Evolutionary conservation across 1,140 invertebrate species (phyloP).

Genomic region (Liolophura sinensis): DNA sequence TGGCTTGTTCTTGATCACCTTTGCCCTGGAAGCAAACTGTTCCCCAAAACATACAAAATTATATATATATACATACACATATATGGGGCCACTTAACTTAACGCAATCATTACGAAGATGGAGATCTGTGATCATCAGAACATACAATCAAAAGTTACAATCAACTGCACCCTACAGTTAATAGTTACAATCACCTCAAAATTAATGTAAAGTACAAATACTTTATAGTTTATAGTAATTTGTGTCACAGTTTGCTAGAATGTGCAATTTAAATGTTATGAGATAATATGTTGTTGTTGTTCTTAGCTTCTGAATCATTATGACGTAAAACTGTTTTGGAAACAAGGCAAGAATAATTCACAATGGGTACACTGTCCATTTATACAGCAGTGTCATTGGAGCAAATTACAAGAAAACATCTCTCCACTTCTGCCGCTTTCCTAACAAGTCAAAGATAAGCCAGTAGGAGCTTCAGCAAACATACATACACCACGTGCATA

Average conservation of each 20-base stretch:
- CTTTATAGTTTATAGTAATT: neutral
- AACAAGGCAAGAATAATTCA: no score
- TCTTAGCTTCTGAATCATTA: no score
- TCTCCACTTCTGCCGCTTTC: no score
- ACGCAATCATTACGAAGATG: neutral
- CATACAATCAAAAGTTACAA: neutral
- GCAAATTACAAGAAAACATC: no score
- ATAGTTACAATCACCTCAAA: neutral
- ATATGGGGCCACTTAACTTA: neutral
- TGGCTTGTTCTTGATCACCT: conserved; percentile 65
- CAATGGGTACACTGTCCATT: no score
- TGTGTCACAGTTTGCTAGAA: no score
- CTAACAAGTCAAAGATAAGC: neutral
- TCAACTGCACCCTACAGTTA: neutral
- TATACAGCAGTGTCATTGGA: no score
- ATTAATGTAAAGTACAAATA: neutral
- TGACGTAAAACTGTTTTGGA: no score
- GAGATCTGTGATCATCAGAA: neutral
- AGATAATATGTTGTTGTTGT: no score
- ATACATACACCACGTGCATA: neutral
- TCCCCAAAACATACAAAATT: conserved; percentile 12
- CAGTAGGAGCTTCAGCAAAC: neutral
- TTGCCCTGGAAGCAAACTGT: conserved; percentile 67
- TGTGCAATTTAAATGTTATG: no score
- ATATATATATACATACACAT: neutral